phyloP scores from a whole-genome alignment of 2,797 vertebrate species.

The Sarcophilus harrisii region DNA sequence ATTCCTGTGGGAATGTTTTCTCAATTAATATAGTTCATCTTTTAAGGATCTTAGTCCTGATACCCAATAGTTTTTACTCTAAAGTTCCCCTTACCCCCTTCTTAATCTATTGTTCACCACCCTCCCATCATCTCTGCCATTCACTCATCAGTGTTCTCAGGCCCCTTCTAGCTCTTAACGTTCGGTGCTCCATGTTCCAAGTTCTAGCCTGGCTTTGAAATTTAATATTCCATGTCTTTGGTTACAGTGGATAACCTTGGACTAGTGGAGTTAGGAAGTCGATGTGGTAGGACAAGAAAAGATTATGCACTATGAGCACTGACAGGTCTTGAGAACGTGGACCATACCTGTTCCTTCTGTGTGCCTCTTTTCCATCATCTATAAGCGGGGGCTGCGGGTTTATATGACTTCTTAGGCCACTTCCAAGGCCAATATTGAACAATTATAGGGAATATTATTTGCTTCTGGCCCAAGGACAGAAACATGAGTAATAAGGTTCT shows the following conservation, averaged over 20 bases:
- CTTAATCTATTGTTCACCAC: background rate
- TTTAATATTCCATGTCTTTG: background rate
- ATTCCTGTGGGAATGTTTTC: background rate
- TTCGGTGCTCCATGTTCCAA: background rate
- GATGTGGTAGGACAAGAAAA: background rate
- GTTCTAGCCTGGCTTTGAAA: background rate
- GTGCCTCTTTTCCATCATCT: background rate
- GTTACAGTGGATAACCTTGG: background rate
- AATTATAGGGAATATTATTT: slow-evolving; percentile 31
- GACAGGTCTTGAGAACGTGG: background rate
- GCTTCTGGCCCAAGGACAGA: background rate
- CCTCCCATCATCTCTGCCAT: background rate
- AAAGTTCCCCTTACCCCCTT: background rate
- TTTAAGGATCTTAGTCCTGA: background rate
- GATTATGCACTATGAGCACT: background rate
- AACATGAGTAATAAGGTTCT: background rate
- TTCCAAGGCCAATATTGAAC: background rate
- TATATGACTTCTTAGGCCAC: background rate
- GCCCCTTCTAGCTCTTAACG: background rate
- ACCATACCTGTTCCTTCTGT: background rate
- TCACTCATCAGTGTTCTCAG: background rate
- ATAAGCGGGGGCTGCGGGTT: background rate
- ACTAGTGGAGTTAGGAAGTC: background rate
- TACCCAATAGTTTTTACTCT: background rate
- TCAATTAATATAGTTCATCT: background rate